A percentile compares a stretch with the other conserved stretches of the same genome.
Conservation (phyloP, 1,140 invertebrate genomes). For the Neodiprion lecontei region DNA sequence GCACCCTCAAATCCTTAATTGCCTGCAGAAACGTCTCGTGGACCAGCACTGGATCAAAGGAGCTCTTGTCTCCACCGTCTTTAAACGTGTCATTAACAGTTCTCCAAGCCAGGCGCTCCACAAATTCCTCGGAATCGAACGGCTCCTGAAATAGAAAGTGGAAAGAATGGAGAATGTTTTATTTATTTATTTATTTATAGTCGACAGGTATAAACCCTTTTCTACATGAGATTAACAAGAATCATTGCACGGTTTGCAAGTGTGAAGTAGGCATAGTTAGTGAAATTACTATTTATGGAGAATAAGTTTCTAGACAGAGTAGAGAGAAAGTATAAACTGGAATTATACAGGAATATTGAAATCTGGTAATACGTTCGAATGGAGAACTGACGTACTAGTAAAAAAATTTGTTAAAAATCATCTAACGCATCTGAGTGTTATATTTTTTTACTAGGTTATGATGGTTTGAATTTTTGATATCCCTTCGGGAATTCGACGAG, state of each 20-base stretch:
- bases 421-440: neutral
- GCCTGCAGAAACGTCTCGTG: slow-evolving; percentile 92
- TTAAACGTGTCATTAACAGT: slow-evolving; percentile 81
- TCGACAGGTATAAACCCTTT: neutral
- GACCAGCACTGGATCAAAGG: slow-evolving; percentile 79
- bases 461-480: neutral
- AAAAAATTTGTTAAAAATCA: no score
- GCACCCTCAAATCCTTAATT: slow-evolving; percentile 81
- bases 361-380: no score
- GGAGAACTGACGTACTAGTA: no score
- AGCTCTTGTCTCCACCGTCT: slow-evolving; percentile 67
- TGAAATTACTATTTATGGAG: no score
- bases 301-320: no score
- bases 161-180: slow-evolving; percentile 28
- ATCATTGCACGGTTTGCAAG: neutral
- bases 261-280: neutral
- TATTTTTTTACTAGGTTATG: slow-evolving; percentile 1
- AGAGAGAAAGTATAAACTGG: no score
- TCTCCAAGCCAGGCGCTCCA: slow-evolving; percentile 94
- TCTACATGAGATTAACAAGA: neutral
- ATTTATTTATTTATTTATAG: neutral
- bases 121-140: slow-evolving; percentile 97
- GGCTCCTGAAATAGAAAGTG: slow-evolving; percentile 74
- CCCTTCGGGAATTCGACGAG: neutral
- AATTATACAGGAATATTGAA: no score